These are phyloP conservation scores for Menidia beryllina DNA, from an alignment of 2,113 vertebrate species.

Conservation along the genomic window DNA sequence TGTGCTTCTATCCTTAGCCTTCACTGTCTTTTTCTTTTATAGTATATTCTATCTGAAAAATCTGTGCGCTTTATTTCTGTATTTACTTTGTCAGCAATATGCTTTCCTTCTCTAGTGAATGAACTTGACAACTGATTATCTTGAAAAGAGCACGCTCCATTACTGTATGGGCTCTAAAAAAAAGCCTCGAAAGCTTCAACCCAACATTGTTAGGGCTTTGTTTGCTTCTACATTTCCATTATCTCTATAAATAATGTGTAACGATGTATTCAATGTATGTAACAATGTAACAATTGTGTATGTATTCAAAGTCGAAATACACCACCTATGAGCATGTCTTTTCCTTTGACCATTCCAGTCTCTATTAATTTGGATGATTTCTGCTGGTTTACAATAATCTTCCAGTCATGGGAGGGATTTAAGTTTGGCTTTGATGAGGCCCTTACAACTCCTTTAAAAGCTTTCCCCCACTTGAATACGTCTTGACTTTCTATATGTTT, in stretches of 20 bases:
- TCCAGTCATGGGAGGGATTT: no score
- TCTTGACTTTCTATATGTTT: no score
- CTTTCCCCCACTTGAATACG: no score
- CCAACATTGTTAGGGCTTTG: neutral
- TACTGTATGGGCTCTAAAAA: slow-evolving; percentile 4
- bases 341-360: no score
- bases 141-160: slow-evolving; percentile 11
- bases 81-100: slow-evolving; percentile 15
- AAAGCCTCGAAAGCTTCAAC: slow-evolving; percentile 1
- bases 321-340: no score
- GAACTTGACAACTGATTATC: slow-evolving; percentile 33
- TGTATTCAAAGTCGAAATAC: no score
- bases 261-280: no score
- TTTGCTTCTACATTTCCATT: neutral
- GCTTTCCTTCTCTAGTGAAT: slow-evolving; percentile 12
- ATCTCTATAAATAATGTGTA: neutral
- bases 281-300: no score
- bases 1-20: slow-evolving; percentile 48
- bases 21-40: slow-evolving; percentile 39
- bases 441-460: no score
- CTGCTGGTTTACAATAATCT: no score
- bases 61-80: slow-evolving; percentile 1
- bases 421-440: no score
- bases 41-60: neutral
- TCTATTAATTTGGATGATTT: no score